Evolutionary conservation across 2,113 vertebrate genomes (phyloP), one percentile per base, ranked within the genome.

Genomic region (Terrapene triunguis): DNA sequence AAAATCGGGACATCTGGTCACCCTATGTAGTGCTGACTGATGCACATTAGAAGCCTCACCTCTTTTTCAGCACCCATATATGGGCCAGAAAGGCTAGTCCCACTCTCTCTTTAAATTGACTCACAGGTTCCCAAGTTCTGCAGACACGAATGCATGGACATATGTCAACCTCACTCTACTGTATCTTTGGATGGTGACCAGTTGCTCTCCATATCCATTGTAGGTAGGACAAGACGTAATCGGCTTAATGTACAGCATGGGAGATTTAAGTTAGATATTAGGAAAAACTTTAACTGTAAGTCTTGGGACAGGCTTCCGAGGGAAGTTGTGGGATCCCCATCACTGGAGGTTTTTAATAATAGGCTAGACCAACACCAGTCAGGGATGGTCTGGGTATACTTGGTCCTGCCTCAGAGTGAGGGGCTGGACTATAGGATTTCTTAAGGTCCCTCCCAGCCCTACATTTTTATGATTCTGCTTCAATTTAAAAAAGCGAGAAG

Each of bases 61-160:
- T 78, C 6, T 78, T 47, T 22, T 78, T 44, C 24, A 29, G 38
- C 38, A 47, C 5, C 42, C 74, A 27, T 76, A 76, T 25, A 24
- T 44, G 38, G 6, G 13, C 74, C 22, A 44, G 74, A 27, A 78
- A 78, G 42, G 42, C 12, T 27, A 47, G 24, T 78, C 42, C 42
- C 42, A 47, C 22, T 47, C 42, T 80, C 24, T 69, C 85, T 84
- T 85, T 81, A 85, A 32, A 72, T 42, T 85, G 82, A 93, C 47
- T 24, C 86, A 76, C 57, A 85, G 11, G 84, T 93, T 87, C 89
- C 93, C 48, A 6, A 0, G 50, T 95, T 96, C 96, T 93, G 90
- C 54, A 38, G 80, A 80, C 59, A 89, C 17, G 74, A 47, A 6
- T 47, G 42, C 55, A 48, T 32, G 35, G 80, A 6, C 87, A 94